Evolutionary conservation across 1,140 invertebrate genomes (phyloP).

Genomic region (Orussus abietinus): DNA sequence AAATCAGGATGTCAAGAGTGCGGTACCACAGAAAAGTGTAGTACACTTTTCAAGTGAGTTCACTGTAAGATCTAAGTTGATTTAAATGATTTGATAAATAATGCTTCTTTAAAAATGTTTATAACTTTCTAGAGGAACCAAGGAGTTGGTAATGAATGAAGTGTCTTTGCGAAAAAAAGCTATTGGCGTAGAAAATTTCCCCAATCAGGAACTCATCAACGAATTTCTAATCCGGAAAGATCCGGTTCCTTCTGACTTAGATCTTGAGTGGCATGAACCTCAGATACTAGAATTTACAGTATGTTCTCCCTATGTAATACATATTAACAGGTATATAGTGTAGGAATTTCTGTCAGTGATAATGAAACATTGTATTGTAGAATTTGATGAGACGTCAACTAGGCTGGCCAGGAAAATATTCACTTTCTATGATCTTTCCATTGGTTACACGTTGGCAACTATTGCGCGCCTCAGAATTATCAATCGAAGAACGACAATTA

Average conservation of each 20-base stretch:
- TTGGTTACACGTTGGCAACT: slow-evolving; percentile 71
- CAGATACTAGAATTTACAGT: slow-evolving; percentile 66
- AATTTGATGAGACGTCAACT: slow-evolving; percentile 64
- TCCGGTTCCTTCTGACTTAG: slow-evolving; percentile 44
- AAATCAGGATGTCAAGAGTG: slow-evolving; percentile 64
- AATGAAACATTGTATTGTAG: slow-evolving; percentile 45
- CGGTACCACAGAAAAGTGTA: slow-evolving; percentile 58
- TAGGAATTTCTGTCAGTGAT: no score
- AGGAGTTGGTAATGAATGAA: slow-evolving; percentile 63
- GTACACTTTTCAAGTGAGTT: slow-evolving; percentile 62
- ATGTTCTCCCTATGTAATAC: slow-evolving; percentile 25
- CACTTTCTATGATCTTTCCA: slow-evolving; percentile 74
- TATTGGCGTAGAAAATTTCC: slow-evolving; percentile 62
- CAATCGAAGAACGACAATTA: slow-evolving; percentile 18
- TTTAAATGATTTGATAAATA: no score
- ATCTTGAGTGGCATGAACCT: slow-evolving; percentile 63
- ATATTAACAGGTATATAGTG: slow-evolving; percentile 16
- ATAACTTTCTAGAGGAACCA: slow-evolving; percentile 61
- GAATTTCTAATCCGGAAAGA: slow-evolving; percentile 66
- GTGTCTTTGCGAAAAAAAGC: slow-evolving; percentile 67
- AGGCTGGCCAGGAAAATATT: slow-evolving; percentile 72
- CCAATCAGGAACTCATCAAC: slow-evolving; percentile 68
- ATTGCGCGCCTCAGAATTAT: slow-evolving; percentile 39
- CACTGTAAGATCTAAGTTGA: no score
- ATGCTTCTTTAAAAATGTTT: slow-evolving; percentile 8